Evolutionary conservation across 2,888 invertebrate genomes (phyloP).

Genomic region (Tetragonisca angustula): DNA sequence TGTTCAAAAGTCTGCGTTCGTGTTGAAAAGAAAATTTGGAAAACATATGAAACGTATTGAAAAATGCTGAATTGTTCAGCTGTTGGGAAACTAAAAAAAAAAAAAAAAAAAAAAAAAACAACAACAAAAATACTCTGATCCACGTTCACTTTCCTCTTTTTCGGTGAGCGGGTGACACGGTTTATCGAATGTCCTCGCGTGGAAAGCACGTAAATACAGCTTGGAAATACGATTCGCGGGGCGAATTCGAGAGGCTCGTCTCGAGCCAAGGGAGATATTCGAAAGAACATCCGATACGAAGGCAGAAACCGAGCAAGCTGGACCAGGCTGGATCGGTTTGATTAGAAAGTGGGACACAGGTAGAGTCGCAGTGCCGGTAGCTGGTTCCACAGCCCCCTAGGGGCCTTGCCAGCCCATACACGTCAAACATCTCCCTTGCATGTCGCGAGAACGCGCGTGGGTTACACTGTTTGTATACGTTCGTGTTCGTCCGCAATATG

Average conservation of each 20-base stretch:
- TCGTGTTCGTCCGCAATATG: slow-evolving; percentile 5
- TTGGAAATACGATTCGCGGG: background rate
- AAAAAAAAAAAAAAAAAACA: no score
- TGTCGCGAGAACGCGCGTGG: slow-evolving; percentile 31
- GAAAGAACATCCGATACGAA: slow-evolving; percentile 32
- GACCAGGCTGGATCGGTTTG: slow-evolving; percentile 73
- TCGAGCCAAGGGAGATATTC: slow-evolving; percentile 10
- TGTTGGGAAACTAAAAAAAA: no score
- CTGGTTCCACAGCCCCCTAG: slow-evolving; percentile 70
- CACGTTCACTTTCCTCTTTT: background rate
- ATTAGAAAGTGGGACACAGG: slow-evolving; percentile 82
- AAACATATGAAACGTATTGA: no score
- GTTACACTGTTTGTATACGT: slow-evolving; percentile 18
- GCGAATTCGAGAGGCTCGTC: background rate
- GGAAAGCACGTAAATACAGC: background rate
- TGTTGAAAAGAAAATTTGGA: no score
- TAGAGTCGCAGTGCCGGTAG: slow-evolving; percentile 74
- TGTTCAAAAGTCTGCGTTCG: no score
- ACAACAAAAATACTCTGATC: background rate
- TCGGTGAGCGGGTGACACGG: no score
- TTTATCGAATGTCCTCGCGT: background rate
- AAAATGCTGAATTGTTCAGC: no score
- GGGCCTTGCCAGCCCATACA: slow-evolving; percentile 74
- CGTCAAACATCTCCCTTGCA: slow-evolving; percentile 64
- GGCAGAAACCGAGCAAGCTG: slow-evolving; percentile 37